Percentiles rank a stretch among this genome's conserved stretches.
Conservation (phyloP, 2,797 vertebrate species). For the Molossus molossus region DNA sequence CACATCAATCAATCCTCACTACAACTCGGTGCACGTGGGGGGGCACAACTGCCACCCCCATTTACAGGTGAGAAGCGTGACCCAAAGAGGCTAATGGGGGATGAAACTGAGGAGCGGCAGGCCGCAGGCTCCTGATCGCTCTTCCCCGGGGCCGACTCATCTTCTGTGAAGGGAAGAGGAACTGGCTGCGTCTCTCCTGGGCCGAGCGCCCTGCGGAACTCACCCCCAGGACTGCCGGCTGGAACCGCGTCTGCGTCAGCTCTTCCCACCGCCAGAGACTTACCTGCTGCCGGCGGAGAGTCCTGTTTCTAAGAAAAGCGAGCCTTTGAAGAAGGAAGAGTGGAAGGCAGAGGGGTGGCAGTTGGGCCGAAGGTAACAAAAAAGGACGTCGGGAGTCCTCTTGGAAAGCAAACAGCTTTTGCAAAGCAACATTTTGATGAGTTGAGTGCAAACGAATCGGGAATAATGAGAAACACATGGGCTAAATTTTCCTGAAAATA, state of each 20-base stretch:
- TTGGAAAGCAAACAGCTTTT: conserved; percentile 78
- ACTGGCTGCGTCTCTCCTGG: not conserved
- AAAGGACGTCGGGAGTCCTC: conserved; percentile 74
- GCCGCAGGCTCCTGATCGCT: not conserved
- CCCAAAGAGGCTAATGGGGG: not conserved
- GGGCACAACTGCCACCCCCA: not conserved
- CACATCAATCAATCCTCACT: not conserved
- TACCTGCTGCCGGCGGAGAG: not conserved
- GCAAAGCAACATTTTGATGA: conserved; percentile 85
- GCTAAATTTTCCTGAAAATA: conserved; percentile 87
- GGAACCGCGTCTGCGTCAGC: not conserved
- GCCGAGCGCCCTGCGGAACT: too few relatives aligned
- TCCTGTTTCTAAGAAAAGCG: conserved; percentile 50
- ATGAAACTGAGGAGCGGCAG: not conserved
- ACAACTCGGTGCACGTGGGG: not conserved
- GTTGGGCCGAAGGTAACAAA: not conserved
- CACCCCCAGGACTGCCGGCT: too few relatives aligned
- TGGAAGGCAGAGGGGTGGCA: not conserved
- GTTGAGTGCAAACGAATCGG: conserved; percentile 86
- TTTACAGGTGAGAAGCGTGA: not conserved
- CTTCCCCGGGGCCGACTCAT: not conserved
- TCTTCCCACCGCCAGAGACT: not conserved
- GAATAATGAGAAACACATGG: conserved; percentile 86
- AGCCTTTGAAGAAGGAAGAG: not conserved
- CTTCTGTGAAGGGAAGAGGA: too few relatives aligned